These are phyloP conservation scores for Euzetes globulus DNA, from an alignment of 2,888 invertebrate genomes.

Conservation along the genomic window DNA sequence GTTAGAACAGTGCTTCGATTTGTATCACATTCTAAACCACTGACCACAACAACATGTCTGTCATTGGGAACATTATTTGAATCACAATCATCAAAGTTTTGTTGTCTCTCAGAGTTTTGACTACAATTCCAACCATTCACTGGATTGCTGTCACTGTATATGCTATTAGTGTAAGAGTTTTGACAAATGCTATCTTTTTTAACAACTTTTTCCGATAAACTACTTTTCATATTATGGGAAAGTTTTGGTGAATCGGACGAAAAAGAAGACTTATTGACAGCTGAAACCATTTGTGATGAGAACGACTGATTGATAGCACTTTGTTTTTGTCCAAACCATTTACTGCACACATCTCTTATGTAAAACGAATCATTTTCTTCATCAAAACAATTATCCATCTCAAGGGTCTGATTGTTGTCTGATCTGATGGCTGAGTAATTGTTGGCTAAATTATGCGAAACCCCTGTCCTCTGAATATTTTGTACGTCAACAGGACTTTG, in stretches of 20 bases:
- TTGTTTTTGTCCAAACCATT: conserved; percentile 34
- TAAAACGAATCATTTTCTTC: conserved; percentile 33
- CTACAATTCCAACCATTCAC: background rate
- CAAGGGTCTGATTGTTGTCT: background rate
- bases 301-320: background rate
- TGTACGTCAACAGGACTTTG: background rate
- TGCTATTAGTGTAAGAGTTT: background rate
- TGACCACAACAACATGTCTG: conserved; percentile 33
- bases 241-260: background rate
- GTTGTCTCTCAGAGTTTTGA: background rate
- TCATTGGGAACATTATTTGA: background rate
- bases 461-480: background rate
- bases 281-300: conserved; percentile 6
- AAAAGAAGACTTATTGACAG: background rate
- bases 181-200: conserved; percentile 36
- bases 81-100: background rate
- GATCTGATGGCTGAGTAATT: background rate
- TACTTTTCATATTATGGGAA: conserved; percentile 39
- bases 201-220: conserved; percentile 40
- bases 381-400: background rate
- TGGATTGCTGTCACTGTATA: background rate
- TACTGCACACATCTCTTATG: conserved; percentile 38
- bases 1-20: conserved; percentile 5
- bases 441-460: background rate
- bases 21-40: conserved; percentile 15